Evolutionary conservation across 2,888 invertebrate species (phyloP).

Genomic region (Thelaira solivaga): DNA sequence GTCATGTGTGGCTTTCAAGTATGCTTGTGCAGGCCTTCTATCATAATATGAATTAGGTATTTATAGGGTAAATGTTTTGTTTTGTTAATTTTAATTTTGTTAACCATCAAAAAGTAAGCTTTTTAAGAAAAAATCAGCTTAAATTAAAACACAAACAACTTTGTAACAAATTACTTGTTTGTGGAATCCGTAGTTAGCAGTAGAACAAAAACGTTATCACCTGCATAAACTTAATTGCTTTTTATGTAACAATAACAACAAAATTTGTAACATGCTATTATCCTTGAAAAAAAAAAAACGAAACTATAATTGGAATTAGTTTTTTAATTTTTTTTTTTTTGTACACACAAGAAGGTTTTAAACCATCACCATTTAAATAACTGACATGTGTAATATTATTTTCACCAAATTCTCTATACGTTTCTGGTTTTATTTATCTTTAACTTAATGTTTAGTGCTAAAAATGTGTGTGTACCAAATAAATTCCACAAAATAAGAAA

Average conservation of each 20-base stretch:
- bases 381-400: conserved; percentile 56
- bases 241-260: neutral
- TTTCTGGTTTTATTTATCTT: neutral
- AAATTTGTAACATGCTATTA: conserved; percentile 39
- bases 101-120: too few relatives aligned
- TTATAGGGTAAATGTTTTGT: too few relatives aligned
- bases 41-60: too few relatives aligned
- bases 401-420: conserved; percentile 34
- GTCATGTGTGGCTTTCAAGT: too few relatives aligned
- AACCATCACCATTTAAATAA: conserved; percentile 48
- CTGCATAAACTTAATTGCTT: conserved; percentile 28
- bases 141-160: too few relatives aligned
- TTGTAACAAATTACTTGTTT: too few relatives aligned
- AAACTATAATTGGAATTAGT: conserved; percentile 44
- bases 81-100: too few relatives aligned
- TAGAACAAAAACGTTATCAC: conserved; percentile 26
- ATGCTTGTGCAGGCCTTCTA: too few relatives aligned
- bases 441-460: conserved; percentile 27
- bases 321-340: neutral
- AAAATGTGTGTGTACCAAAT: conserved; percentile 52
- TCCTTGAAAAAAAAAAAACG: conserved; percentile 18
- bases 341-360: neutral
- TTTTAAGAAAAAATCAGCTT: too few relatives aligned
- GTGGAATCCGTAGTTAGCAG: neutral
- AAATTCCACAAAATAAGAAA: conserved; percentile 36